Evolutionary conservation across 2,888 invertebrate genomes (phyloP).

Genomic region (Pachymerium ferrugineum): DNA sequence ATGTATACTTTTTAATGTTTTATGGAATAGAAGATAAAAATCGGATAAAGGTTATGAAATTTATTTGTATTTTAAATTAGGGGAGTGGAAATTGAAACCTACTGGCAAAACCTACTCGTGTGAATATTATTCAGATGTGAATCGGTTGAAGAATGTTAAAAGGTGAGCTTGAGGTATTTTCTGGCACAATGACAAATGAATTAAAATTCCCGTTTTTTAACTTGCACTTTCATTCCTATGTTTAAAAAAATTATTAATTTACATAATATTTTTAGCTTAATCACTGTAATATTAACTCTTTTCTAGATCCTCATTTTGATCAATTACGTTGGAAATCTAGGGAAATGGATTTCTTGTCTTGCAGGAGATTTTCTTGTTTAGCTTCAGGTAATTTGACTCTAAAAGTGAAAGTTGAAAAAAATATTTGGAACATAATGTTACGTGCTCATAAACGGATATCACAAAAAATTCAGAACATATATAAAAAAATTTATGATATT

Average conservation of each 20-base stretch:
- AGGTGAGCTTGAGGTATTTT: neutral
- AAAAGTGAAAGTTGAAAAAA: neutral
- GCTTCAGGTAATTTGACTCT: neutral
- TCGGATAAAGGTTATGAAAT: neutral
- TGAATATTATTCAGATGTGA: neutral
- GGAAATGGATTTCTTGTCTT: neutral
- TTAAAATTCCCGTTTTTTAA: neutral
- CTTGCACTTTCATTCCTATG: neutral
- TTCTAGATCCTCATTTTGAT: neutral
- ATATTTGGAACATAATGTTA: neutral
- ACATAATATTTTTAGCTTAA: neutral
- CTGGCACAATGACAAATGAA: neutral
- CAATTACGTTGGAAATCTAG: neutral
- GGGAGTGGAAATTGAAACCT: neutral
- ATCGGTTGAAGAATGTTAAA: neutral
- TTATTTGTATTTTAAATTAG: neutral
- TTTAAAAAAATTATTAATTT: neutral
- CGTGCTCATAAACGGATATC: neutral
- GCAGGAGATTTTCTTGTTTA: neutral
- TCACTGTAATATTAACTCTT: neutral
- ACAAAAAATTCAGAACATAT: neutral
- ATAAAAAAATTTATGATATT: too few relatives aligned
- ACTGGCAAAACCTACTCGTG: neutral
- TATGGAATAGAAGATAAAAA: neutral
- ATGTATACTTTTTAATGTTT: neutral